phyloP scores from a whole-genome alignment of 2,113 vertebrate genomes.

The Pygathrix nemaeus region DNA sequence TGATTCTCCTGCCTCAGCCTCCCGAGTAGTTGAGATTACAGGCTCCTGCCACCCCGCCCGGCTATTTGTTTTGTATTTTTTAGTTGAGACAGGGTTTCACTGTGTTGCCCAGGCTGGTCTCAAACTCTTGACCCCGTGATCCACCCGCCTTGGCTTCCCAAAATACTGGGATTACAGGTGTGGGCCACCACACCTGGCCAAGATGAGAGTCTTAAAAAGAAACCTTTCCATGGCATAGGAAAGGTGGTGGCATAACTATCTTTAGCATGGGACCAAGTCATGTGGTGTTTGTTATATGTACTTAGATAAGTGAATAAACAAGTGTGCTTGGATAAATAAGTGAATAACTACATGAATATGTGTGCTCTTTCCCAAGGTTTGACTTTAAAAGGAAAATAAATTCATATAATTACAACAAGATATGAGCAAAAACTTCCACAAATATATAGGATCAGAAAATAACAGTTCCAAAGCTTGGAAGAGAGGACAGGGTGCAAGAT shows the following conservation, averaged over 20 bases:
- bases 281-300: neutral
- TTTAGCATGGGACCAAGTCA: neutral
- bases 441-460: neutral
- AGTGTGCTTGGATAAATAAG: neutral
- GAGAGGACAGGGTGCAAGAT: neutral
- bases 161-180: no score
- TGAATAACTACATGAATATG: neutral
- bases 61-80: no score
- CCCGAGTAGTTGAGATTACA: no score
- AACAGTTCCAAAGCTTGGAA: neutral
- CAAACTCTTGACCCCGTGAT: no score
- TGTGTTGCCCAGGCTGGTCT: no score
- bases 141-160: no score
- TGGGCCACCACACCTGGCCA: neutral
- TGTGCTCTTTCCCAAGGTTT: neutral
- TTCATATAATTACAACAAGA: neutral
- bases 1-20: no score
- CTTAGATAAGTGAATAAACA: neutral
- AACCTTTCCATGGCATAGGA: neutral
- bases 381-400: neutral
- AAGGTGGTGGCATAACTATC: neutral
- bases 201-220: neutral
- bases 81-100: no score
- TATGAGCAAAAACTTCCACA: neutral
- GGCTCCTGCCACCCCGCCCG: no score